phyloP scores from a whole-genome alignment of 2,888 invertebrate species.

The Mesopsocus fuscifrons region DNA sequence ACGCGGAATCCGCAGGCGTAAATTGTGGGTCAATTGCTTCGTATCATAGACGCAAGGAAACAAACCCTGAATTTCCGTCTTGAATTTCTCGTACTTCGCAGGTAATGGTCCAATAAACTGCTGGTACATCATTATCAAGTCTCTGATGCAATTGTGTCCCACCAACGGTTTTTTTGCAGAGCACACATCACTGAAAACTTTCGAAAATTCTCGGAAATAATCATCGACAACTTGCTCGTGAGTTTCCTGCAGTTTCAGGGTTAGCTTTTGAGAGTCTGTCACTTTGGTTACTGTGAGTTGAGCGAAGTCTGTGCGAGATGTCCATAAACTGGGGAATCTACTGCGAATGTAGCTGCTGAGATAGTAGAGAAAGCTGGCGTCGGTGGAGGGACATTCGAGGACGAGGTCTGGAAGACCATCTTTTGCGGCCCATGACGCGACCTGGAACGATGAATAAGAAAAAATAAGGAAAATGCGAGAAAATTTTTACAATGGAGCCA shows the following conservation, averaged over 20 bases:
- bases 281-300: background rate
- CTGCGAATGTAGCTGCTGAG: background rate
- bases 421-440: background rate
- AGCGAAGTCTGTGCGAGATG: background rate
- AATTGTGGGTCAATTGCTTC: background rate
- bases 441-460: background rate
- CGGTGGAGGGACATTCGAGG: background rate
- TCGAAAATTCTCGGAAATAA: constrained; percentile 1
- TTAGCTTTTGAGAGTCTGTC: no score
- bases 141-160: constrained; percentile 2
- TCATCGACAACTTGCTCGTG: no score
- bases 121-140: constrained; percentile 1
- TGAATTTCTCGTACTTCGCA: background rate
- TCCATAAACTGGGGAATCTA: background rate
- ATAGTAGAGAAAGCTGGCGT: background rate
- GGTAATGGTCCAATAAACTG: constrained; percentile 1
- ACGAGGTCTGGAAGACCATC: background rate
- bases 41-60: constrained; percentile 4
- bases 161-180: background rate
- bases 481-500: no score
- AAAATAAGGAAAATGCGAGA: no score
- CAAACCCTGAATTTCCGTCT: background rate
- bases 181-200: constrained; percentile 1
- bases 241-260: no score
- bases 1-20: background rate